Conservation (phyloP, 2,797 vertebrate genomes). For the Falco biarmicus region DNA sequence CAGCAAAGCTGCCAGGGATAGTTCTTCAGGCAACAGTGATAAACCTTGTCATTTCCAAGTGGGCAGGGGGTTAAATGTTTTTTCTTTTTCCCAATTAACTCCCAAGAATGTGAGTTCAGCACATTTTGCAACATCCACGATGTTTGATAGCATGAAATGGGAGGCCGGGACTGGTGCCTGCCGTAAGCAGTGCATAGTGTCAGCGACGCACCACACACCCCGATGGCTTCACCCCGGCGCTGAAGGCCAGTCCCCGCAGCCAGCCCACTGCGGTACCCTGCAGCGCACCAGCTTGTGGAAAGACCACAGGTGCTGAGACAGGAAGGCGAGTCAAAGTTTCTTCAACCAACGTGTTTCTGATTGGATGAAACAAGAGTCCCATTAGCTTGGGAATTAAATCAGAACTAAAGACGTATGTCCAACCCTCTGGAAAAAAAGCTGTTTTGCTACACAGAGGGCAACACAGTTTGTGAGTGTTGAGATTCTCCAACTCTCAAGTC, state of each 20-base stretch:
- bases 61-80: neutral
- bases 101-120: neutral
- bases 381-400: neutral
- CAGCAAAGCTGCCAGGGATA: slow-evolving; percentile 56
- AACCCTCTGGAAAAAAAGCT: neutral
- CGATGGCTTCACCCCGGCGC: neutral
- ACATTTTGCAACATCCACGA: neutral
- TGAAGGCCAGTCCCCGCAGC: neutral
- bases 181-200: too few species aligned
- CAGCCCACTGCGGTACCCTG: neutral
- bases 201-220: fast-evolving
- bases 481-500: neutral
- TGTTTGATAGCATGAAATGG: neutral
- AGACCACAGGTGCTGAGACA: neutral
- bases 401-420: neutral
- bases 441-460: neutral
- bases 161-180: neutral
- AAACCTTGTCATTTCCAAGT: neutral
- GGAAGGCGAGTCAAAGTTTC: neutral
- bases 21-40: neutral
- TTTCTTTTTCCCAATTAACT: neutral
- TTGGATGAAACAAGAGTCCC: neutral
- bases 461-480: neutral
- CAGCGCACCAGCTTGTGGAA: neutral
- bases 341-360: neutral